Conservation (phyloP, 2,797 vertebrate species). For the Phalloptychus januarius region DNA sequence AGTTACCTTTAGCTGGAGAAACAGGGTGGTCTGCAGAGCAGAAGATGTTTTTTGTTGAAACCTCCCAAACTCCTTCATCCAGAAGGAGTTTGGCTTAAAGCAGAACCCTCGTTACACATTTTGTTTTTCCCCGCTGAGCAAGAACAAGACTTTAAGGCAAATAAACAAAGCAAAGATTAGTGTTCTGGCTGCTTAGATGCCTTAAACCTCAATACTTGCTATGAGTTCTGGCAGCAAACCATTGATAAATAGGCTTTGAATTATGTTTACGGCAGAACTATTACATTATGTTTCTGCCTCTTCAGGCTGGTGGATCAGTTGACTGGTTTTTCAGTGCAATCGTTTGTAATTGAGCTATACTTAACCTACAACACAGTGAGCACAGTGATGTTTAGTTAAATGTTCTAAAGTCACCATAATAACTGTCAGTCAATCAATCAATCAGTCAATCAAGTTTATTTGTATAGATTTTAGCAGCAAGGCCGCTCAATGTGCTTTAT, state of each 20-base stretch:
- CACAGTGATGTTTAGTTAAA: background rate
- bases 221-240: background rate
- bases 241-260: background rate
- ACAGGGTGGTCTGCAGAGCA: constrained; percentile 3
- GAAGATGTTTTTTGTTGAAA: constrained; percentile 41
- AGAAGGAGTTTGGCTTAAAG: constrained; percentile 35
- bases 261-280: background rate
- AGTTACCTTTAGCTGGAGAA: constrained; percentile 29
- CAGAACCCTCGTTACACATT: constrained; percentile 28
- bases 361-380: background rate
- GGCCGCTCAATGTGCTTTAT: too few species aligned
- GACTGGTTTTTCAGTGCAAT: background rate
- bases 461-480: too few species aligned
- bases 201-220: background rate
- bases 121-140: constrained; percentile 12
- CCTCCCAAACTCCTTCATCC: constrained; percentile 47
- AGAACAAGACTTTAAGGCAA: constrained; percentile 16
- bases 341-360: background rate
- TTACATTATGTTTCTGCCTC: background rate
- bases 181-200: constrained; percentile 3
- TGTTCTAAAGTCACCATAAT: background rate
- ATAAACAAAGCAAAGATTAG: constrained; percentile 9
- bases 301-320: background rate
- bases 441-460: too few species aligned
- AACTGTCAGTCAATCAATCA: background rate